Percentiles rank a stretch among this genome's conserved stretches.
Evolutionary conservation across 2,797 vertebrate species (phyloP).

Genomic region (Phoebastria nigripes): DNA sequence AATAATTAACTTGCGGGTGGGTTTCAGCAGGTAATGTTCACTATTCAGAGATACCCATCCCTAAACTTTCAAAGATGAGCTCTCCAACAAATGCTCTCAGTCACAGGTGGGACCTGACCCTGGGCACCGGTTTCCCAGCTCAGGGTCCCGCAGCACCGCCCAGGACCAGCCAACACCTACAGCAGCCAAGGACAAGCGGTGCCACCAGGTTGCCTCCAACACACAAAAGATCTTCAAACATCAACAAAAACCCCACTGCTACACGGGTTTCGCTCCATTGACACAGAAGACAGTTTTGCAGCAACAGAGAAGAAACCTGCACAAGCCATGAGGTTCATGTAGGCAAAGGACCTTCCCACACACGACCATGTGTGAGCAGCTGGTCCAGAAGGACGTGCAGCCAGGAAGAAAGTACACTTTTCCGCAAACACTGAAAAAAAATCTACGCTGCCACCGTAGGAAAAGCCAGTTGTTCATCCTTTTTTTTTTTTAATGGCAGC

Average conservation of each 20-base stretch:
- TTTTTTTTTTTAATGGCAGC: neutral
- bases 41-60: neutral
- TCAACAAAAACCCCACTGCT: neutral
- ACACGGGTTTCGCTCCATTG: neutral
- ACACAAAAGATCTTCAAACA: neutral
- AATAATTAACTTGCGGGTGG: rapidly evolving
- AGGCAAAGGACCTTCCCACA: neutral
- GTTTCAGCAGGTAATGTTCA: neutral
- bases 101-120: neutral
- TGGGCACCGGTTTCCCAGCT: neutral
- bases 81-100: neutral
- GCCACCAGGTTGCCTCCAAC: neutral
- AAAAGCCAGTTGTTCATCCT: neutral
- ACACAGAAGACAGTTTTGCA: neutral
- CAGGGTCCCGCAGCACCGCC: neutral
- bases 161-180: neutral
- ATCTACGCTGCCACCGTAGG: neutral
- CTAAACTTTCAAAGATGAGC: neutral
- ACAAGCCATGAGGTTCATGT: rapidly evolving
- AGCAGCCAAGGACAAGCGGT: neutral
- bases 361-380: rapidly evolving
- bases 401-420: neutral
- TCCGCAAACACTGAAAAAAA: neutral
- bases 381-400: rapidly evolving
- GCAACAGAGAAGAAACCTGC: neutral